Conservation (phyloP, 2,797 vertebrate genomes). For the Eulemur coronatus region DNA sequence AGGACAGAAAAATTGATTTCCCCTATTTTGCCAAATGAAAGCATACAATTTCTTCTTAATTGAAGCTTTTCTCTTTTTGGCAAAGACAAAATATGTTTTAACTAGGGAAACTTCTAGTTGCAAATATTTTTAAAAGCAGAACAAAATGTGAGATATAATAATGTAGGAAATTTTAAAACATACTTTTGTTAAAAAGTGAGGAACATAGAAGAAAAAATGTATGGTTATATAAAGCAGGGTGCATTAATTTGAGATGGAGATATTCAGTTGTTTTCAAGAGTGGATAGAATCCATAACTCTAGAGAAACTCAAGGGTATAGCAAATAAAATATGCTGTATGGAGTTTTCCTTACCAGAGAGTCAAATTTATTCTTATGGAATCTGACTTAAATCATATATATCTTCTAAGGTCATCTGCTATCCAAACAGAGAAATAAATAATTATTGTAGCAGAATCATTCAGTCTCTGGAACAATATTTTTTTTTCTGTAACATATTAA, state of each 20-base stretch:
- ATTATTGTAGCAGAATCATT: background rate
- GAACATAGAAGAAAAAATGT: background rate
- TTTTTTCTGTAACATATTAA: background rate
- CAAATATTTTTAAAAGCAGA: background rate
- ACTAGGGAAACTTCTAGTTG: background rate
- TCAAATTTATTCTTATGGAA: background rate
- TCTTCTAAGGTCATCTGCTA: background rate
- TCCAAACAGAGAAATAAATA: background rate
- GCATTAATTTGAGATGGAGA: background rate
- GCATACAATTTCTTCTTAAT: background rate
- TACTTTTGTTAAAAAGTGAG: background rate
- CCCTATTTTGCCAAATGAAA: background rate
- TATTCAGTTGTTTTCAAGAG: background rate
- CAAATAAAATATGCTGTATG: background rate
- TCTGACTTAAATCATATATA: background rate
- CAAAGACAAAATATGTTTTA: background rate
- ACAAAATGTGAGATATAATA: background rate
- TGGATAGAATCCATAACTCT: background rate
- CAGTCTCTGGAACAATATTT: background rate
- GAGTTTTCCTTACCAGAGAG: background rate
- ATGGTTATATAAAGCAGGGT: fast-evolving
- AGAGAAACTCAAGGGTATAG: background rate
- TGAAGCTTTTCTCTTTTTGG: background rate
- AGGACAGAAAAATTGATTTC: background rate
- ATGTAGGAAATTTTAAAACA: background rate